These are phyloP conservation scores for Antechinus stuartii DNA, from an alignment of 2,113 vertebrate genomes.

Conservation along the genomic window DNA sequence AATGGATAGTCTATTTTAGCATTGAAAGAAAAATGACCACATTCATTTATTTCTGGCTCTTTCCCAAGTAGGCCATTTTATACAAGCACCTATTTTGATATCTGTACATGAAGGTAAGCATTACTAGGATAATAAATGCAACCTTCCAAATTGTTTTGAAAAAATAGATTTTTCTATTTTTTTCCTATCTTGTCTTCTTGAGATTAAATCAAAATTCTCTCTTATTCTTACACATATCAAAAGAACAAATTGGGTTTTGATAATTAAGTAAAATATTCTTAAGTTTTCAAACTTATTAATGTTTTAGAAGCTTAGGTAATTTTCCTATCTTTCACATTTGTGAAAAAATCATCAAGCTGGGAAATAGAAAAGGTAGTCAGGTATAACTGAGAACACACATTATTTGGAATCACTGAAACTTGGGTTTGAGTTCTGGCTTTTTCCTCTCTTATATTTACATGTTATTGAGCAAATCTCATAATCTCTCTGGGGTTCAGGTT, in stretches of 20 bases:
- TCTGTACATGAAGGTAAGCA: background rate
- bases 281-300: background rate
- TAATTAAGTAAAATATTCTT: background rate
- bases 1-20: background rate
- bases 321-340: background rate
- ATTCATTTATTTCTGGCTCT: background rate
- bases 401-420: background rate
- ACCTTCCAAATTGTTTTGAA: background rate
- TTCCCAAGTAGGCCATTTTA: background rate
- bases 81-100: accelerated
- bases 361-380: background rate
- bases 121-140: accelerated
- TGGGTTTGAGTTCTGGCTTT: background rate
- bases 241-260: background rate
- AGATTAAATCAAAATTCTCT: background rate
- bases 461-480: background rate
- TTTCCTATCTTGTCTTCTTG: background rate
- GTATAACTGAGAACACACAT: background rate
- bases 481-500: background rate
- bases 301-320: background rate
- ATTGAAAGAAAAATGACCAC: background rate
- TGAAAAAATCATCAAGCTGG: background rate
- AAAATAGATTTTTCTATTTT: accelerated
- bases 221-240: background rate
- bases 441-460: background rate